Base-by-base conservation (phyloP, 2,888 invertebrate genomes). In the Ophion ellenae region DNA sequence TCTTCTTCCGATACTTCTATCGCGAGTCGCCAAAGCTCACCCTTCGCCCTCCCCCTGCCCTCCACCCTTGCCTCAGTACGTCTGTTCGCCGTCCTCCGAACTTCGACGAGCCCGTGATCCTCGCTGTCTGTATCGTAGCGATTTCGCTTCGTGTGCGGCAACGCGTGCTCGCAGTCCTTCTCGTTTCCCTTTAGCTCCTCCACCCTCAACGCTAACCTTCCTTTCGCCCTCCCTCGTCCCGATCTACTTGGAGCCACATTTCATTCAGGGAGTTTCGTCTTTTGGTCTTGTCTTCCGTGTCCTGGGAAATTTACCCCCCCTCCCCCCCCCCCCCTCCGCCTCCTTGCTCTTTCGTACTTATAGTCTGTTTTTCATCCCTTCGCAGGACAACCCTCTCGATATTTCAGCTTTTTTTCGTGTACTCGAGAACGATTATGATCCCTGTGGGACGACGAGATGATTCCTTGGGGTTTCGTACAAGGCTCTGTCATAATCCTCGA, bases 251-350 rank as follows among this genome's bases (percentile, higher is more conserved):
- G 36, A 75, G 59, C 69, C 82, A 11, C 73, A 78, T 74, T 84
- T 86, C 81, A 85, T 85, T 81, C 83, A 80, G 9, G 28, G 81
- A 87, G 85, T 89, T 86, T 79, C 81, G 64, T 71, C 53, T 69
- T 59, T 76, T 67, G 71, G 69, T 81, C 64, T 70, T 36, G 78
- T 61, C 75, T 53, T 14, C 17, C 61, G 70, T 84, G 85, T 87
- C 80, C 74, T 74, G 75, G 75, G 81, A 85, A 89, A 89, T 87
- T 83, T 81, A 80, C 86, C 84, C 76, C 61, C 78, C 40, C 79
- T n/a, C n/a, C 86, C 84, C 76, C 61, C 86, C 84, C 76, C 61
- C 78, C 40, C 79, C 80, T 17, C 53, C 14, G 70, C 73, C 77
- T 70, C 45, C 32, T 20, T 63, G 69, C 59, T 40, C 67, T 82